These are phyloP conservation scores for Xiphophorus couchianus DNA, from an alignment of 2,113 vertebrate genomes.

Conservation along the genomic window DNA sequence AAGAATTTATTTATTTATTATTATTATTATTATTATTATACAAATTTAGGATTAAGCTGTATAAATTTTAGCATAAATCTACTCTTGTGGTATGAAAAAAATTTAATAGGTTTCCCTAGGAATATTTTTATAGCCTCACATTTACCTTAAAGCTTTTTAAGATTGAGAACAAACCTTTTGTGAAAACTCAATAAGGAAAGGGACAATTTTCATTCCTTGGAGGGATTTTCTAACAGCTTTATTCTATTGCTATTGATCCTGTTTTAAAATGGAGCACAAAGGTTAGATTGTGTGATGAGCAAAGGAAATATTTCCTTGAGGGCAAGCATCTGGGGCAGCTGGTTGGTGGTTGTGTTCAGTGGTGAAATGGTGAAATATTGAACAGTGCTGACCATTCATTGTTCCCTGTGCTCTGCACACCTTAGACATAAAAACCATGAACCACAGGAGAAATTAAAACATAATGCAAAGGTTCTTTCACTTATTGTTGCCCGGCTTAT, in stretches of 20 bases:
- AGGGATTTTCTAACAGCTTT: constrained; percentile 51
- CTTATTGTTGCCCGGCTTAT: constrained; percentile 71
- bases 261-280: constrained; percentile 50
- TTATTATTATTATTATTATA: not conserved
- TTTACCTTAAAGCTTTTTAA: constrained; percentile 39
- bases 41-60: not conserved
- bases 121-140: constrained; percentile 27
- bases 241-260: constrained; percentile 71
- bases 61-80: not conserved
- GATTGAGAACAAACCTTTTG: constrained; percentile 52
- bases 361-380: constrained; percentile 67
- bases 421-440: constrained; percentile 34
- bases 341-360: constrained; percentile 51
- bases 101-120: not conserved
- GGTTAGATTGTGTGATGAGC: constrained; percentile 49
- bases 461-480: constrained; percentile 78
- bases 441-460: constrained; percentile 76
- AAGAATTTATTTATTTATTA: too few relatives aligned
- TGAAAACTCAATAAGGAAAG: constrained; percentile 62
- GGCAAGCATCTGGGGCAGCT: constrained; percentile 32
- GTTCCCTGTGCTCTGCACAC: constrained; percentile 13
- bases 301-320: constrained; percentile 59
- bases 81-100: not conserved
- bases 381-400: constrained; percentile 37
- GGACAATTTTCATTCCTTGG: constrained; percentile 50